Percentiles rank a stretch among this genome's conserved stretches.
These are phyloP conservation scores for Lysandra bellargus DNA, from an alignment of 2,888 invertebrate genomes.

Conservation along the genomic window DNA sequence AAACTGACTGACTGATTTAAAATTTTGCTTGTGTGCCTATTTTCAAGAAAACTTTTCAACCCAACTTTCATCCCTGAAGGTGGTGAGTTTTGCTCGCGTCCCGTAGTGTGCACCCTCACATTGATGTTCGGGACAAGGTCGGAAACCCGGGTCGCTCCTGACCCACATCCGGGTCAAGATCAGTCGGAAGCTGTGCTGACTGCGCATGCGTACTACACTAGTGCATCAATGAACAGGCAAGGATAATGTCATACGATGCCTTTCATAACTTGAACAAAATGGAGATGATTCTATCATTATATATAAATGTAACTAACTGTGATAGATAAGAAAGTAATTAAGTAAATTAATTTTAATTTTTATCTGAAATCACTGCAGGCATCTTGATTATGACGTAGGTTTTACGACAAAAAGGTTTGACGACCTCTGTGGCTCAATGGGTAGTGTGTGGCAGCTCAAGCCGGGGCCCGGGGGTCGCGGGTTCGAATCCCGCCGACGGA, in stretches of 20 bases:
- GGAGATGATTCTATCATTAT: neutral
- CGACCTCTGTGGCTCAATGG: too few relatives aligned
- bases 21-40: neutral
- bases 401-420: too few relatives aligned
- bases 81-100: neutral
- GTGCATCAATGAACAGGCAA: conserved; percentile 37
- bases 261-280: neutral
- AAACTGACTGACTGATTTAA: neutral
- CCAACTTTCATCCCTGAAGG: neutral
- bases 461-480: too few relatives aligned
- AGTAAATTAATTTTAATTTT: too few relatives aligned
- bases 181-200: conserved; percentile 48
- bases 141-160: conserved; percentile 59
- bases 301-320: neutral
- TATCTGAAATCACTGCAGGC: too few relatives aligned
- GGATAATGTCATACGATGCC: conserved; percentile 20
- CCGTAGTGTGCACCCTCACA: neutral
- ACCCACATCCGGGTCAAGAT: conserved; percentile 68
- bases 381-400: too few relatives aligned
- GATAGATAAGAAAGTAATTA: neutral
- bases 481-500: too few relatives aligned
- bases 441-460: too few relatives aligned
- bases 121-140: conserved; percentile 49
- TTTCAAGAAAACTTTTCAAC: neutral
- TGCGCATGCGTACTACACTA: conserved; percentile 48